These are phyloP conservation scores for Polyodon spathula DNA, from an alignment of 2,113 vertebrate species.

Conservation along the genomic window DNA sequence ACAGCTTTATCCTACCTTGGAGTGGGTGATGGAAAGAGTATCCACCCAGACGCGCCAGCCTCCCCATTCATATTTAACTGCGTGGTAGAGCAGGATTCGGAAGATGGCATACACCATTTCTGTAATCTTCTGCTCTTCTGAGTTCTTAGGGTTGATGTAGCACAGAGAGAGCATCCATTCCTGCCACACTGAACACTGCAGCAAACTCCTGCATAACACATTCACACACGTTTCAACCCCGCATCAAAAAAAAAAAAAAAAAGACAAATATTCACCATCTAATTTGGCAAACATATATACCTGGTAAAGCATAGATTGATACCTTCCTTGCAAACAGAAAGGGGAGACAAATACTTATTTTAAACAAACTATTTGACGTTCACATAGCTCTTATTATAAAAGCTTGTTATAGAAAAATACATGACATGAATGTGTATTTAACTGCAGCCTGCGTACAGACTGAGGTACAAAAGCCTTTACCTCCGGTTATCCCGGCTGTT, in stretches of 20 bases:
- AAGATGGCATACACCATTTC: constrained; percentile 98
- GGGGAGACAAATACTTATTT: too few species aligned
- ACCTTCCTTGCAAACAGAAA: too few species aligned
- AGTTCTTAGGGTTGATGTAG: constrained; percentile 79
- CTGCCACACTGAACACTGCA: constrained; percentile 98
- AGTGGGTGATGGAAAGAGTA: constrained; percentile 94
- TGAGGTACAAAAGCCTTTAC: constrained; percentile 44
- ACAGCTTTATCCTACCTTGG: constrained; percentile 96
- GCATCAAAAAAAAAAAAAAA: constrained; percentile 7
- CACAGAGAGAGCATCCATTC: constrained; percentile 98
- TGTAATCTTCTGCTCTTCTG: constrained; percentile 92
- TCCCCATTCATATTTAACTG: constrained; percentile 95
- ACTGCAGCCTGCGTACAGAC: too few species aligned
- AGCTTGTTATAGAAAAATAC: too few species aligned
- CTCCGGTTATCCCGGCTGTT: constrained; percentile 94
- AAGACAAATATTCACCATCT: too few species aligned
- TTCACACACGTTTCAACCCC: constrained; percentile 5
- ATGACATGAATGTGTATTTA: background rate
- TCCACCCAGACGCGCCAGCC: constrained; percentile 99
- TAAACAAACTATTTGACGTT: too few species aligned
- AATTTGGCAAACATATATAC: too few species aligned
- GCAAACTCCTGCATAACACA: constrained; percentile 72
- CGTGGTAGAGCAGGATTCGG: constrained; percentile 94
- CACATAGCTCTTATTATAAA: too few species aligned
- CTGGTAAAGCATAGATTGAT: too few species aligned